These are phyloP conservation scores for Hippasteria phrygiana DNA, from an alignment of 53 echinoderm and acorn worm genomes.

Conservation along the genomic window DNA sequence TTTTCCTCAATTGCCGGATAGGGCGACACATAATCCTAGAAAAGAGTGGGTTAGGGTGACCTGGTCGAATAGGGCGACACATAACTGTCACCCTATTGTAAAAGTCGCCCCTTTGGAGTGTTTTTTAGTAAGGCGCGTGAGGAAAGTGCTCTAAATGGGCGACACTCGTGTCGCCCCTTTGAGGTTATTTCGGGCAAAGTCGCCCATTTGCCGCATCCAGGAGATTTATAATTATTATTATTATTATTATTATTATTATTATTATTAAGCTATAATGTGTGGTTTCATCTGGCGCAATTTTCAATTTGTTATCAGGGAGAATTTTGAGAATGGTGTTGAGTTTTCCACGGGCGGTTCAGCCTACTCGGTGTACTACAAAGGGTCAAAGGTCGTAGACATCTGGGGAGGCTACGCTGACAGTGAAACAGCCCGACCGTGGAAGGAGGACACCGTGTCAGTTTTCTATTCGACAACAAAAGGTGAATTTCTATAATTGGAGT, in stretches of 20 bases:
- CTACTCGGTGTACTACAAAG: constrained; percentile 73
- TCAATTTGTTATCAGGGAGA: constrained; percentile 57
- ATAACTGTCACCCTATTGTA: too few relatives aligned
- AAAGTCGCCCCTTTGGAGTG: too few relatives aligned
- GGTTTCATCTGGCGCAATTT: neutral
- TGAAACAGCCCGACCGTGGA: constrained; percentile 72
- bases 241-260: neutral
- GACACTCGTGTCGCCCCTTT: too few relatives aligned
- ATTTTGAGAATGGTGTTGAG: constrained; percentile 76
- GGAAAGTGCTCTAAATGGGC: too few relatives aligned
- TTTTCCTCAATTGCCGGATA: too few relatives aligned
- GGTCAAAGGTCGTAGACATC: constrained; percentile 81
- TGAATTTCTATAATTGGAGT: neutral
- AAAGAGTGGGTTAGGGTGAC: too few relatives aligned
- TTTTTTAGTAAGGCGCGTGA: too few relatives aligned
- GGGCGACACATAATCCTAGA: too few relatives aligned
- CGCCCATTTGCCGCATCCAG: too few relatives aligned
- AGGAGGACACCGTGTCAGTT: constrained; percentile 71
- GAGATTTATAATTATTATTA: neutral
- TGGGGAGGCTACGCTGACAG: constrained; percentile 85
- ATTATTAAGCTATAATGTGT: neutral
- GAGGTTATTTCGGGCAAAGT: too few relatives aligned
- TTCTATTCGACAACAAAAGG: constrained; percentile 78
- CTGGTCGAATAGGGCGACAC: too few relatives aligned
- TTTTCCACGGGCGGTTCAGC: constrained; percentile 68